Conservation (phyloP, 2,113 vertebrate species). For the Cinclus cinclus region DNA sequence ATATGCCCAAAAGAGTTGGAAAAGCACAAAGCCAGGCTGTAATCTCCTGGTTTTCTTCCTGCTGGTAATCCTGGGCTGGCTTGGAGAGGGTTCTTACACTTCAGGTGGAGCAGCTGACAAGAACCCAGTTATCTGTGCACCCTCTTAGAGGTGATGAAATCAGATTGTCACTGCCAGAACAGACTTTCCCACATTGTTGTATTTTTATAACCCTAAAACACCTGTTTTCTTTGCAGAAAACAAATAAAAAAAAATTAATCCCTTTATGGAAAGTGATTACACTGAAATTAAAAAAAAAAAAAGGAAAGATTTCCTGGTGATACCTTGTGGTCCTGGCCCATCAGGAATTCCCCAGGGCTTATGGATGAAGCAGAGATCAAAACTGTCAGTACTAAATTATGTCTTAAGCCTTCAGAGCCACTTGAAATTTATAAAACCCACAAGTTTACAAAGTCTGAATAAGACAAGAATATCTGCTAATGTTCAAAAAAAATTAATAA, state of each 20-base stretch:
- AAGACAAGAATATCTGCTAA: neutral
- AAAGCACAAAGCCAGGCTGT: neutral
- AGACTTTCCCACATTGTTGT: neutral
- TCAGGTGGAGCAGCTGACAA: neutral
- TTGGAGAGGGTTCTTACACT: neutral
- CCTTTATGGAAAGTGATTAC: neutral
- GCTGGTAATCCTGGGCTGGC: neutral
- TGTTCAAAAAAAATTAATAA: neutral
- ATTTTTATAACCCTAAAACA: neutral
- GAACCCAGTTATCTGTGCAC: neutral
- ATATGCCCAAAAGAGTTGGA: neutral
- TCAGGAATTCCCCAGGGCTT: neutral
- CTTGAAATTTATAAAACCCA: neutral
- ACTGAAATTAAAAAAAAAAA: neutral
- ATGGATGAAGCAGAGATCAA: neutral
- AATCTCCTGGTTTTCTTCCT: neutral
- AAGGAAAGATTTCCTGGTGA: neutral
- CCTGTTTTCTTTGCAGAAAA: neutral
- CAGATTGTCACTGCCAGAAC: neutral
- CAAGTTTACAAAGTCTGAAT: neutral
- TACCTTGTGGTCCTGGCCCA: neutral
- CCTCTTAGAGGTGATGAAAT: neutral
- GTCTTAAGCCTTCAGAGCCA: neutral
- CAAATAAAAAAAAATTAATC: neutral
- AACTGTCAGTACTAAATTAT: neutral